These are phyloP conservation scores for Neotoma lepida DNA, from an alignment of 2,113 vertebrate genomes.

Conservation along the genomic window DNA sequence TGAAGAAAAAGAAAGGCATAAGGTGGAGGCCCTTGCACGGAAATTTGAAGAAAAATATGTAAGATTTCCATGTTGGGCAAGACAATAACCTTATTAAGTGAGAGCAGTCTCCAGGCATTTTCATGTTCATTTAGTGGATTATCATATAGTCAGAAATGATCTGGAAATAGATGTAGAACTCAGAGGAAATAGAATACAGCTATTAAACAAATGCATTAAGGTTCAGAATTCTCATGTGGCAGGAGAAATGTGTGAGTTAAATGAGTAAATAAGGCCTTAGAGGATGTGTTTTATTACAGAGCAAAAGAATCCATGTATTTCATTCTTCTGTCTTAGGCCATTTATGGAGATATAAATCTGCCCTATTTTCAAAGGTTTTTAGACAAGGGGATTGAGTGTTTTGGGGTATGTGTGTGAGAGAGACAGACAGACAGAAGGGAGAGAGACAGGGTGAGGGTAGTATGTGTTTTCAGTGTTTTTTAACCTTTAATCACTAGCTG, in stretches of 20 bases:
- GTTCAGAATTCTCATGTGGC: background rate
- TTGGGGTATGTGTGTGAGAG: background rate
- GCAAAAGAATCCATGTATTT: constrained; percentile 11
- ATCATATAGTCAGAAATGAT: background rate
- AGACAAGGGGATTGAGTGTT: background rate
- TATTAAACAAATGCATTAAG: background rate
- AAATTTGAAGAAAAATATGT: constrained; percentile 95
- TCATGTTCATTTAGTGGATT: background rate
- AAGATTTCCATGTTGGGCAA: constrained; percentile 74
- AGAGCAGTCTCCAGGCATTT: constrained; percentile 47
- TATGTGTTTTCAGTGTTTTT: background rate
- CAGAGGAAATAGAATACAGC: constrained; percentile 25
- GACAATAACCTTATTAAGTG: background rate
- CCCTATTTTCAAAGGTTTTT: constrained; percentile 19
- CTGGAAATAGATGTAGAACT: background rate
- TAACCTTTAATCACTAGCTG: constrained; percentile 11
- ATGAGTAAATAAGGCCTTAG: background rate
- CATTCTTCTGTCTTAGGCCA: constrained; percentile 16
- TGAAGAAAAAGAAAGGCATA: constrained; percentile 87
- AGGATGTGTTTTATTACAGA: background rate
- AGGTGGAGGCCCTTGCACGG: constrained; percentile 88
- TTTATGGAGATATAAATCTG: constrained; percentile 44
- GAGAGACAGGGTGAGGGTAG: too few relatives aligned
- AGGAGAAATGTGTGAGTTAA: background rate
- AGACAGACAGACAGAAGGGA: background rate